phyloP scores from a whole-genome alignment of 30 jellyfish, hydroid and myxozoan species.

The Morbakka virulenta region DNA sequence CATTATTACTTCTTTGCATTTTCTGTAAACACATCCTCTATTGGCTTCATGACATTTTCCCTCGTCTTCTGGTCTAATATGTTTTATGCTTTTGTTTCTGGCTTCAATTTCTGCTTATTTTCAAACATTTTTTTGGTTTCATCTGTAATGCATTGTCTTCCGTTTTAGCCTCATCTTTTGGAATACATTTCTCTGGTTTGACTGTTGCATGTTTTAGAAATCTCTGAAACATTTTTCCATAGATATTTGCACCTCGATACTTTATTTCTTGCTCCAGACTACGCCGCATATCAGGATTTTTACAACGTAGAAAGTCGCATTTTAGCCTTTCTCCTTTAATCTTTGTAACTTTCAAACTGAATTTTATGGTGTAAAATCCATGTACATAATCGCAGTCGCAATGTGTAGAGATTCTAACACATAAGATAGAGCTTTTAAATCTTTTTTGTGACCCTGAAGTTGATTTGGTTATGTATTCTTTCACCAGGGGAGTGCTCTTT shows the following conservation, averaged over 20 bases:
- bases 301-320: neutral
- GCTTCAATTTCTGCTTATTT: neutral
- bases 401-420: neutral
- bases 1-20: neutral
- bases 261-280: neutral
- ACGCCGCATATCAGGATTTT: neutral
- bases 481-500: neutral
- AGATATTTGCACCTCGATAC: neutral
- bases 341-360: neutral
- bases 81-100: neutral
- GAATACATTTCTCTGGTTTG: neutral
- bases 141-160: neutral
- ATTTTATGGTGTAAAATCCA: neutral
- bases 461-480: neutral
- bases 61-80: neutral
- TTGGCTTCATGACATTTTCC: neutral
- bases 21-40: neutral
- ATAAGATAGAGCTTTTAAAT: neutral
- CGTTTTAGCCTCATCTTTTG: neutral
- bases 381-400: neutral
- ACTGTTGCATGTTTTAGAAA: neutral
- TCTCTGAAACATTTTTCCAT: neutral
- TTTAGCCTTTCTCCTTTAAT: neutral
- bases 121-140: neutral
- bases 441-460: neutral